A percentile compares a stretch with the other conserved stretches of the same genome.
Conservation (phyloP, 2,888 invertebrate species). For the Torymus aiolomorphi region DNA sequence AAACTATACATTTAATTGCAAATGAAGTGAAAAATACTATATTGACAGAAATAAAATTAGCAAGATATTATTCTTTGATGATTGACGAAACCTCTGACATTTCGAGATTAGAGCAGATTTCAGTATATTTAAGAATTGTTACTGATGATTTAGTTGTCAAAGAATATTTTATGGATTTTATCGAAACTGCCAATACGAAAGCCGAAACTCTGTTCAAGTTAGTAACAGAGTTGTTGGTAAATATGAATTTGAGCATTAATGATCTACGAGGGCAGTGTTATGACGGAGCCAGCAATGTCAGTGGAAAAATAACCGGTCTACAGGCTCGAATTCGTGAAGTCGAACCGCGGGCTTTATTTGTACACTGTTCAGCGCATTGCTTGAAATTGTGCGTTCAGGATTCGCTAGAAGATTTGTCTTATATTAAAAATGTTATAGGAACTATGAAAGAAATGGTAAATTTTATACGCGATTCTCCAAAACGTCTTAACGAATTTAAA, state of each 20-base stretch:
- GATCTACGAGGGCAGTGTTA: slow-evolving; percentile 57
- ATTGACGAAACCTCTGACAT: too few species aligned
- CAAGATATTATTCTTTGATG: too few species aligned
- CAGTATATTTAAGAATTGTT: slow-evolving; percentile 52
- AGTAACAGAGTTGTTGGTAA: slow-evolving; percentile 23
- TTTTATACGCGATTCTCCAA: slow-evolving; percentile 4
- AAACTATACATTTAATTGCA: slow-evolving; percentile 22
- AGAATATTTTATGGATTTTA: slow-evolving; percentile 35
- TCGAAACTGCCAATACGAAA: slow-evolving; percentile 20
- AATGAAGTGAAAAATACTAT: slow-evolving; percentile 40
- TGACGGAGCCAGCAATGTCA: slow-evolving; percentile 57
- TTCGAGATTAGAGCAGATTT: slow-evolving; percentile 55
- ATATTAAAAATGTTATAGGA: background rate
- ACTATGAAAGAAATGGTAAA: background rate
- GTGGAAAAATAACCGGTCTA: slow-evolving; percentile 54
- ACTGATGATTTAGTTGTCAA: slow-evolving; percentile 26
- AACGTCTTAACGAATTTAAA: background rate
- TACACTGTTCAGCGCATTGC: slow-evolving; percentile 45
- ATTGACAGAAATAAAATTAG: slow-evolving; percentile 55
- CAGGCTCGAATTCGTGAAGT: slow-evolving; percentile 47
- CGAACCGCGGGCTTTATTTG: slow-evolving; percentile 46
- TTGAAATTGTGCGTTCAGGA: background rate
- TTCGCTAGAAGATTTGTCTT: background rate
- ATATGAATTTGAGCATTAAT: slow-evolving; percentile 15
- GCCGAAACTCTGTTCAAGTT: slow-evolving; percentile 28